phyloP scores from a whole-genome alignment of 1,140 invertebrate genomes.

The Potamilus streckersoni region DNA sequence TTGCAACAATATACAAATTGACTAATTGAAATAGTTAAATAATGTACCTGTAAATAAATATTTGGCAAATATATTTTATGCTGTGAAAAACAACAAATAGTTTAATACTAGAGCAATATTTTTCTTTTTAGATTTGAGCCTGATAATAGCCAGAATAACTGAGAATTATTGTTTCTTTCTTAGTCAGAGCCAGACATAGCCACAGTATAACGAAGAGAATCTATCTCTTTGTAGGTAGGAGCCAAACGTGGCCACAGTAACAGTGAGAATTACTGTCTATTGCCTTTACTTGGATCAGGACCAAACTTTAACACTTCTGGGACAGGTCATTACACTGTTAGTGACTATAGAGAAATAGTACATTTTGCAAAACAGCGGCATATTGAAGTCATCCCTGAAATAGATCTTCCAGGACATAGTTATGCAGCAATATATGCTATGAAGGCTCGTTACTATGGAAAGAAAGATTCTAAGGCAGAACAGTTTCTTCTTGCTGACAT shows the following conservation, averaged over 20 bases:
- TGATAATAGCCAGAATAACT: no score
- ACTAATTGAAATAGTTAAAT: no score
- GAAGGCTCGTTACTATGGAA: conserved; percentile 44
- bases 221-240: conserved; percentile 32
- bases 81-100: no score
- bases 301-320: conserved; percentile 48
- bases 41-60: no score
- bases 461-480: conserved; percentile 35
- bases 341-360: conserved; percentile 57
- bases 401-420: conserved; percentile 66
- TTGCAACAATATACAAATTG: no score
- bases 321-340: conserved; percentile 50
- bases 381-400: conserved; percentile 64
- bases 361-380: conserved; percentile 51
- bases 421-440: conserved; percentile 62
- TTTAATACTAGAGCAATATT: no score
- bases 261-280: conserved; percentile 44
- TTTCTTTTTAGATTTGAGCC: no score
- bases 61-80: no score
- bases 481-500: conserved; percentile 52
- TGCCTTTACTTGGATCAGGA: conserved; percentile 59
- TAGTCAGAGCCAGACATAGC: conserved; percentile 49
- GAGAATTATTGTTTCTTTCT: no score
- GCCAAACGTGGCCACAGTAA: conserved; percentile 54
- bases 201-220: conserved; percentile 36